A percentile compares a stretch with the other conserved stretches of the same genome.
Conservation (phyloP, 2,113 vertebrate genomes). For the Hippocampus barbouri region DNA sequence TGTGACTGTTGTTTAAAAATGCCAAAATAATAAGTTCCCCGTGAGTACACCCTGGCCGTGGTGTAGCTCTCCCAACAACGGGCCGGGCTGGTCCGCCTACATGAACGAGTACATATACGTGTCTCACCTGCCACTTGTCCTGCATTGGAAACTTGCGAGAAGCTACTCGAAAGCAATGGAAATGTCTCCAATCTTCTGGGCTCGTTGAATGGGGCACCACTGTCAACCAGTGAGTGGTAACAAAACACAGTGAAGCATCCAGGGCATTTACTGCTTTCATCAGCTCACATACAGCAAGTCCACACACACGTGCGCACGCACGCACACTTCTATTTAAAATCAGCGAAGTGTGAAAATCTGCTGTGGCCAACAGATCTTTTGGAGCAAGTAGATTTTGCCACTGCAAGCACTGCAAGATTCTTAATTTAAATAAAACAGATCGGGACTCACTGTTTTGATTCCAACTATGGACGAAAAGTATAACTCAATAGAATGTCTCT, state of each 20-base stretch:
- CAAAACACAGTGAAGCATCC: constrained; percentile 53
- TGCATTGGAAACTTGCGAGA: constrained; percentile 56
- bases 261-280: constrained; percentile 61
- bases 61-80: constrained; percentile 16
- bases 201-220: constrained; percentile 19
- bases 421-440: neutral
- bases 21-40: constrained; percentile 5
- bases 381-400: constrained; percentile 67
- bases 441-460: neutral
- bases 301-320: constrained; percentile 48
- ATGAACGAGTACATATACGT: constrained; percentile 47
- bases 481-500: neutral
- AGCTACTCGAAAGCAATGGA: constrained; percentile 58
- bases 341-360: constrained; percentile 77
- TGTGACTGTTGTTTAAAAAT: constrained; percentile 6
- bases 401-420: constrained; percentile 73
- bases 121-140: constrained; percentile 60
- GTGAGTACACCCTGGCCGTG: constrained; percentile 1
- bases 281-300: constrained; percentile 23
- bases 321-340: constrained; percentile 70
- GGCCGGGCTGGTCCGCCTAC: constrained; percentile 7
- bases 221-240: constrained; percentile 23
- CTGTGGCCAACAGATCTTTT: constrained; percentile 74
- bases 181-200: constrained; percentile 53
- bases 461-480: neutral